Evolutionary conservation across 2,113 vertebrate genomes (phyloP).

Genomic region (Lutjanus erythropterus): DNA sequence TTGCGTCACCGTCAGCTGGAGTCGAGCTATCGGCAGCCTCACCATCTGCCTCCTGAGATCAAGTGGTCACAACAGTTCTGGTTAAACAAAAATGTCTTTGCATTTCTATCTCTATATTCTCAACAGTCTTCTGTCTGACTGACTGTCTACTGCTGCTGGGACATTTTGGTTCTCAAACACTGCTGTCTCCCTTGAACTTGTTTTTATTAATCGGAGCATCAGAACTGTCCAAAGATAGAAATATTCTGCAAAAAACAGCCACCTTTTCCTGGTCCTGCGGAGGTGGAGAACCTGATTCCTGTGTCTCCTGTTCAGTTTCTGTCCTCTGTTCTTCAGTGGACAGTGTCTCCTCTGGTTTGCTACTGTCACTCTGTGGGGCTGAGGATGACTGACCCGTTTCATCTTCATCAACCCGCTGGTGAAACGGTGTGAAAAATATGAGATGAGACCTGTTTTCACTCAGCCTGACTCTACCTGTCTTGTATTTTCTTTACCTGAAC

Average conservation of each 20-base stretch:
- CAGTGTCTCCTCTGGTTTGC: slow-evolving; percentile 4
- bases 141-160: neutral
- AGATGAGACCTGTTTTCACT: slow-evolving; percentile 3
- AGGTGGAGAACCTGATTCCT: slow-evolving; percentile 23
- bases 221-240: neutral
- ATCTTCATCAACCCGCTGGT: slow-evolving; percentile 19
- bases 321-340: slow-evolving; percentile 3
- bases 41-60: slow-evolving; percentile 48
- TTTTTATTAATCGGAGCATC: neutral
- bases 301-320: slow-evolving; percentile 23
- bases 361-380: neutral
- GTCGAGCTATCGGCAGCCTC: slow-evolving; percentile 28
- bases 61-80: neutral
- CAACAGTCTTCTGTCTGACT: neutral
- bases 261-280: slow-evolving; percentile 50
- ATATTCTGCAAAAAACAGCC: neutral
- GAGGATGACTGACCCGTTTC: slow-evolving; percentile 7
- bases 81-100: slow-evolving; percentile 10
- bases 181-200: slow-evolving; percentile 9
- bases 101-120: neutral
- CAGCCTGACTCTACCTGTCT: slow-evolving; percentile 9
- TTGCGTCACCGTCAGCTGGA: slow-evolving; percentile 18
- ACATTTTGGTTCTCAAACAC: neutral
- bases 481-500: neutral
- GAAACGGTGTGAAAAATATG: neutral